A percentile compares a stretch with the other conserved stretches of the same genome.
These are phyloP conservation scores for Chiropotes sagulatus DNA, from an alignment of 2,797 vertebrate genomes.

Conservation along the genomic window DNA sequence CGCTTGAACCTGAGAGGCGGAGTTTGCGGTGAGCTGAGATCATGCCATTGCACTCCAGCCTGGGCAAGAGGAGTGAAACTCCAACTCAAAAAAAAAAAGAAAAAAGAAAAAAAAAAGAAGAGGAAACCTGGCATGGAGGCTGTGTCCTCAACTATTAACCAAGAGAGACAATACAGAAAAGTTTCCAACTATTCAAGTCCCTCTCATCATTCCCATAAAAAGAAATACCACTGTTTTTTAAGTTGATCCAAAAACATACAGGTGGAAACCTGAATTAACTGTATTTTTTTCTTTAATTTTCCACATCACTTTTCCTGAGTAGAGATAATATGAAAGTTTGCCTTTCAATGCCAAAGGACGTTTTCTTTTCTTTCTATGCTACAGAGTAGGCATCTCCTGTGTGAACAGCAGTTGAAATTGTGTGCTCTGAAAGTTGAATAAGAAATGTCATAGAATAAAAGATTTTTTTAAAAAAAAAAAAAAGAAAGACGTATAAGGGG, in stretches of 20 bases:
- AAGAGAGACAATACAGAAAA: neutral
- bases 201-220: neutral
- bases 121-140: neutral
- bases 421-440: neutral
- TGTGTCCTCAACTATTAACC: neutral
- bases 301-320: neutral
- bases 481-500: neutral
- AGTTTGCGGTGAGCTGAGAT: too few relatives aligned
- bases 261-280: neutral
- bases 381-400: neutral
- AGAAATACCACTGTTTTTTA: neutral
- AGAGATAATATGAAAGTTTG: neutral
- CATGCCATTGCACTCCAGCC: too few relatives aligned
- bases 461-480: fast-evolving
- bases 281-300: neutral
- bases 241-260: neutral
- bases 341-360: neutral
- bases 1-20: too few relatives aligned
- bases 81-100: too few relatives aligned
- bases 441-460: neutral
- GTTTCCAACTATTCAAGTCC: neutral
- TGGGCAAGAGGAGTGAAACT: too few relatives aligned
- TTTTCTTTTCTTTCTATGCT: neutral
- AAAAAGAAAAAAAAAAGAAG: neutral
- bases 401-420: neutral